phyloP scores from a whole-genome alignment of 2,113 vertebrate species.

The Amazona guildingii region DNA sequence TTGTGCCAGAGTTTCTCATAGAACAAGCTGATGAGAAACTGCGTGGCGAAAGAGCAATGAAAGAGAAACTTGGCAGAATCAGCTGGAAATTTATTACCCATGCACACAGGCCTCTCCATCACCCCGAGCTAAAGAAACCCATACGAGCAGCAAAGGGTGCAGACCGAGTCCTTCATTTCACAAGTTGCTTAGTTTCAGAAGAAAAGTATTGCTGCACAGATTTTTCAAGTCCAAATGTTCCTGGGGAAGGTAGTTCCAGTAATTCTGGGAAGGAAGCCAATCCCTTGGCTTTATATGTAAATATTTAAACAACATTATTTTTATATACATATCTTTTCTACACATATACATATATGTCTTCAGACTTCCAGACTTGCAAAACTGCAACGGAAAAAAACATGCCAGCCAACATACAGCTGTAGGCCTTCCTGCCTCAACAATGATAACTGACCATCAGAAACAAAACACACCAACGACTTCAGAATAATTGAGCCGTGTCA shows the following conservation, averaged over 20 bases:
- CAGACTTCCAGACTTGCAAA: constrained; percentile 47
- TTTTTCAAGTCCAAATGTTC: constrained; percentile 83
- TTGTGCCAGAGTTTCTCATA: background rate
- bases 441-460: background rate
- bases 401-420: background rate
- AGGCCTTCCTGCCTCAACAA: background rate
- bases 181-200: constrained; percentile 72
- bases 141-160: constrained; percentile 37
- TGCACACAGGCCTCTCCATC: background rate
- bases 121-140: constrained; percentile 1
- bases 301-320: constrained; percentile 82
- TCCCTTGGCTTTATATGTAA: constrained; percentile 78
- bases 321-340: constrained; percentile 66
- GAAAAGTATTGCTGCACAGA: constrained; percentile 72
- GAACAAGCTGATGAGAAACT: background rate
- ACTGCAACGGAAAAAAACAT: constrained; percentile 5
- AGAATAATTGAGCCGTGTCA: background rate
- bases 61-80: background rate
- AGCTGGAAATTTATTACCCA: background rate
- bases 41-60: background rate
- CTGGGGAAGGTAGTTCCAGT: constrained; percentile 81
- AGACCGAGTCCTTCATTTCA: constrained; percentile 54
- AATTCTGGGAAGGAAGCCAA: constrained; percentile 81
- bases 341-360: constrained; percentile 53
- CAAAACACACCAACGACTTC: background rate